Base-by-base conservation (phyloP, 2,113 vertebrate genomes). In the Nibea coibor region DNA sequence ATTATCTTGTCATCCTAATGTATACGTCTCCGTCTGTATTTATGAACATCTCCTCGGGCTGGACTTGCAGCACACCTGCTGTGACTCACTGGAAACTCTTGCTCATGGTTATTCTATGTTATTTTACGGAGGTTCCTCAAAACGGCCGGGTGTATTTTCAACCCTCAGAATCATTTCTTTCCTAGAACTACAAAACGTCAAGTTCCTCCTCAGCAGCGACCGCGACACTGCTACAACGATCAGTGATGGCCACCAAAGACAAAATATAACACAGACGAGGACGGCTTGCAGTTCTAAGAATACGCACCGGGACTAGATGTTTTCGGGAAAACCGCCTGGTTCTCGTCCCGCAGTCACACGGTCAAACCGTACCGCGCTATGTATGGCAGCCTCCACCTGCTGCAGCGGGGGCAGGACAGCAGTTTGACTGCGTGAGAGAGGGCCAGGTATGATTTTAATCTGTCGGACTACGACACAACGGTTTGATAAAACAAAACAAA, bases 21-120 rank as follows among this genome's bases (percentile, higher is more conserved):
- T 31, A n/a, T 62, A 26, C 54, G 45, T 45, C 42, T 48, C 43
- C 15, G 69, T 70, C 31, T 62, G 26, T 19, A 20, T 63, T 58
- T 14, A 26, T 22, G n/a, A 65, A 42, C 53, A 17, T 43, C n/a
- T 62, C 67, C 35, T 1, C 35, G 59, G 59, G 54, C 53, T 12
- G n/a, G 66, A 65, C 43, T 0, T 76, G 51, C 5, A 73, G 48
- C 53, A 50, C 73, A 83, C 73, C 75, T 87, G 75, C 31, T n/a
- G 48, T 87, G 77, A 86, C 62, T 86, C 78, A 77, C 61, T 86
- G 74, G 70, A 87, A 89, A 82, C 31, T 68, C 64, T 68, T 57
- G 45, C 35, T 58, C 56, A 72, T 75, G 20, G 47, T 59, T 69
- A 26, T 50, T 81, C n/a, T 48, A 9, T 65, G 53, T 62, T 77